A percentile compares a stretch with the other conserved stretches of the same genome.
phyloP scores from a whole-genome alignment of 2,113 vertebrate genomes.

The Stigmatopora argus region DNA sequence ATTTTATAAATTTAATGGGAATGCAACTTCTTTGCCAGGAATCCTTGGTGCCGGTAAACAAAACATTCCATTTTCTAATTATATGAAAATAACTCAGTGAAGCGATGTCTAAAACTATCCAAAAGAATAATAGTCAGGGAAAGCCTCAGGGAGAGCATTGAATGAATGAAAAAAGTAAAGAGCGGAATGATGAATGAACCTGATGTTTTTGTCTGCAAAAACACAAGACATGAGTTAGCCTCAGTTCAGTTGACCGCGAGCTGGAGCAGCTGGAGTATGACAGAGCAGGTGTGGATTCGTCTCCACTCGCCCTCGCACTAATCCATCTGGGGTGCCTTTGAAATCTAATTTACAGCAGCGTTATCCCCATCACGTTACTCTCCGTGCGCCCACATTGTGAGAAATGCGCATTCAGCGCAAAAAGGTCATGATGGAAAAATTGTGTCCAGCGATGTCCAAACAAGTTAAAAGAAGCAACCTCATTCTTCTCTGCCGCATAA shows the following conservation, averaged over 20 bases:
- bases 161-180: not conserved
- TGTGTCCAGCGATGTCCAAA: not conserved
- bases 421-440: conserved; percentile 13
- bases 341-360: conserved; percentile 42
- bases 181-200: not conserved
- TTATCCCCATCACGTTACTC: conserved; percentile 38
- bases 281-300: conserved; percentile 16
- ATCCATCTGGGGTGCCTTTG: conserved; percentile 43
- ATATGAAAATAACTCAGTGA: not conserved
- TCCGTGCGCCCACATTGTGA: conserved; percentile 25
- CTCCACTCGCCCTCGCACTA: conserved; percentile 19
- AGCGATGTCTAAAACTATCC: not conserved
- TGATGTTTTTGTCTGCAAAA: conserved; percentile 6
- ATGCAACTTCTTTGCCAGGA: not conserved
- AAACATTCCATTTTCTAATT: not conserved
- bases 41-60: not conserved
- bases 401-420: conserved; percentile 50
- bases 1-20: not conserved
- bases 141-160: not conserved
- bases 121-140: not conserved
- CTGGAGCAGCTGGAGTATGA: conserved; percentile 13
- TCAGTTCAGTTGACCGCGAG: conserved; percentile 8
- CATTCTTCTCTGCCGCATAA: conserved; percentile 17
- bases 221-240: conserved; percentile 22
- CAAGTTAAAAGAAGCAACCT: conserved; percentile 4